These are phyloP conservation scores for Alloplasta piceator DNA, from an alignment of 2,888 invertebrate genomes.

Conservation along the genomic window DNA sequence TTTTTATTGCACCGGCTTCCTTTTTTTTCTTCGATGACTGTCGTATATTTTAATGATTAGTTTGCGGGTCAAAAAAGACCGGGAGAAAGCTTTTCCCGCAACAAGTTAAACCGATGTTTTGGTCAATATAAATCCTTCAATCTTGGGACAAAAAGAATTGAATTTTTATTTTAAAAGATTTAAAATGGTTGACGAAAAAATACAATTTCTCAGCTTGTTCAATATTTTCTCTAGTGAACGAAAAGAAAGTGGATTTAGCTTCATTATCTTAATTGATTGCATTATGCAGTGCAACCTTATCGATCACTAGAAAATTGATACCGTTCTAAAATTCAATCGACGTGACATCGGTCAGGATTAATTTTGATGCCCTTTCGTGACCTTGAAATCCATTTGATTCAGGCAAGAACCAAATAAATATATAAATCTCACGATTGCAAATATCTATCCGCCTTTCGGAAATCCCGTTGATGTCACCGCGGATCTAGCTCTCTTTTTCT, in stretches of 20 bases:
- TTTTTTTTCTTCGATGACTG: constrained; percentile 52
- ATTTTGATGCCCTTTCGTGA: neutral
- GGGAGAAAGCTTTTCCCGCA: constrained; percentile 10
- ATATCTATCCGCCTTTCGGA: constrained; percentile 56
- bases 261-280: too few species aligned
- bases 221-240: too few species aligned
- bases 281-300: too few species aligned
- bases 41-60: constrained; percentile 54
- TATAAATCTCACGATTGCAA: constrained; percentile 60
- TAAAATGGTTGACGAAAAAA: too few species aligned
- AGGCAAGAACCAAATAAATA: constrained; percentile 42
- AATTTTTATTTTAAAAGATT: too few species aligned
- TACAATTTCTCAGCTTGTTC: too few species aligned
- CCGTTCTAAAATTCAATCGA: neutral
- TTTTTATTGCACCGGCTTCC: constrained; percentile 51
- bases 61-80: constrained; percentile 49
- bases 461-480: constrained; percentile 72
- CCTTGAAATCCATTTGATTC: constrained; percentile 14
- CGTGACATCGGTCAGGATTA: neutral
- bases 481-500: neutral
- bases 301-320: too few species aligned
- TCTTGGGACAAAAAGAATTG: too few species aligned
- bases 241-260: too few species aligned
- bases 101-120: neutral
- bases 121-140: neutral